These are phyloP conservation scores for Hycleus phaleratus DNA, from an alignment of 1,140 invertebrate species.

Conservation along the genomic window DNA sequence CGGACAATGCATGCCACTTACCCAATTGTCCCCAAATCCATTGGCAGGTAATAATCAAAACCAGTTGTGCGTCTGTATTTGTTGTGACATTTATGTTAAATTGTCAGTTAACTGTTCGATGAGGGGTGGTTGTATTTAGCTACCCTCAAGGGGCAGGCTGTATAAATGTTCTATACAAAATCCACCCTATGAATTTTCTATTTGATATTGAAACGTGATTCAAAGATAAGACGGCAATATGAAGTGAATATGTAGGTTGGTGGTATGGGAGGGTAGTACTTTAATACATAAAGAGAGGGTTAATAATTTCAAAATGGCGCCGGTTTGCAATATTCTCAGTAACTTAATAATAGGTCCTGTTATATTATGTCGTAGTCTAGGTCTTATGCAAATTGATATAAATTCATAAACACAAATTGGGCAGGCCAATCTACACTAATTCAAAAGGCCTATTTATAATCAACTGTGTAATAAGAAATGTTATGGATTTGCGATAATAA, in stretches of 20 bases:
- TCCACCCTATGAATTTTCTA: not conserved
- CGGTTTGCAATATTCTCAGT: not conserved
- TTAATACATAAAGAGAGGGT: not conserved
- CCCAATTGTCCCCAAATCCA: constrained; percentile 10
- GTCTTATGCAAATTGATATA: constrained; percentile 8
- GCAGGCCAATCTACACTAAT: no score
- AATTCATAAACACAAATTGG: not conserved
- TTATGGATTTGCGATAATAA: no score
- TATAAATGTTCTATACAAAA: not conserved
- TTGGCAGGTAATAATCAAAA: constrained; percentile 18
- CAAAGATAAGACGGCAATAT: no score
- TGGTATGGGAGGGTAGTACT: no score
- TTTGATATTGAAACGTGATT: not conserved
- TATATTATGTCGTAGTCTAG: constrained; percentile 2
- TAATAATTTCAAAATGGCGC: constrained; percentile 14
- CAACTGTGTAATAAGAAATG: no score
- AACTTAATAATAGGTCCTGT: constrained; percentile 10
- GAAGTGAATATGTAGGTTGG: no score
- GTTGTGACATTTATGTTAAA: constrained; percentile 18
- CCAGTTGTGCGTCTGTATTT: constrained; percentile 11
- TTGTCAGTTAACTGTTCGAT: not conserved
- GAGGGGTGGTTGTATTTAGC: not conserved
- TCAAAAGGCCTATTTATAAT: no score
- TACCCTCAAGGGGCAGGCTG: not conserved
- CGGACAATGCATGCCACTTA: constrained; percentile 12